These are phyloP conservation scores for Hylia prasina DNA, from an alignment of 2,113 vertebrate genomes.

Conservation along the genomic window DNA sequence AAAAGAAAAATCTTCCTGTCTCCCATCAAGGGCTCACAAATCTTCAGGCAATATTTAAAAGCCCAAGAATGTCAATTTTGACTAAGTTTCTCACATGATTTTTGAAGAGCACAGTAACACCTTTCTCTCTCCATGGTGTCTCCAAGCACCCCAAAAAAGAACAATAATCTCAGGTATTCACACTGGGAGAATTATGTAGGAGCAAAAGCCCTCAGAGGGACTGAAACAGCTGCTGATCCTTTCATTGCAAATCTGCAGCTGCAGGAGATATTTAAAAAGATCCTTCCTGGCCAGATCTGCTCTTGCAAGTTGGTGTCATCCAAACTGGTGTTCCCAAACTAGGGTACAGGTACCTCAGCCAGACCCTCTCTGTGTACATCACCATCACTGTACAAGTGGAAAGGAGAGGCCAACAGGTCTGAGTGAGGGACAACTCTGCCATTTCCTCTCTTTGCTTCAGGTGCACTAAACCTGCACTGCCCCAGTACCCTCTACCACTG, in stretches of 20 bases:
- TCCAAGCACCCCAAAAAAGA: neutral
- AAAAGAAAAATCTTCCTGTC: neutral
- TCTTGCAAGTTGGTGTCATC: neutral
- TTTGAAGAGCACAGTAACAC: neutral
- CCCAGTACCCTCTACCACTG: fast-evolving
- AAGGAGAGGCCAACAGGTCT: neutral
- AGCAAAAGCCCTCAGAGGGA: neutral
- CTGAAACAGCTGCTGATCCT: neutral
- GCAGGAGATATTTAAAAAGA: neutral
- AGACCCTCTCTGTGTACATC: neutral
- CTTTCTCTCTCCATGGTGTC: neutral
- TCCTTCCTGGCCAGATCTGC: neutral
- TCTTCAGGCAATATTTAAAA: neutral
- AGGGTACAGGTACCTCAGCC: fast-evolving
- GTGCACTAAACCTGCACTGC: neutral
- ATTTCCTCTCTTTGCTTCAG: neutral
- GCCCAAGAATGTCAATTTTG: neutral
- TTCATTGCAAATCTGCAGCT: neutral
- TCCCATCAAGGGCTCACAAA: neutral
- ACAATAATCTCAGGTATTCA: neutral
- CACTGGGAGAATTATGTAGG: neutral
- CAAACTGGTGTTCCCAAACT: neutral
- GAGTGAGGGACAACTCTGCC: neutral
- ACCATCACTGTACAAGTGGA: neutral
- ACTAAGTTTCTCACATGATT: neutral